phyloP scores from a whole-genome alignment of 2,888 invertebrate genomes.

The Steinernema hermaphroditum region DNA sequence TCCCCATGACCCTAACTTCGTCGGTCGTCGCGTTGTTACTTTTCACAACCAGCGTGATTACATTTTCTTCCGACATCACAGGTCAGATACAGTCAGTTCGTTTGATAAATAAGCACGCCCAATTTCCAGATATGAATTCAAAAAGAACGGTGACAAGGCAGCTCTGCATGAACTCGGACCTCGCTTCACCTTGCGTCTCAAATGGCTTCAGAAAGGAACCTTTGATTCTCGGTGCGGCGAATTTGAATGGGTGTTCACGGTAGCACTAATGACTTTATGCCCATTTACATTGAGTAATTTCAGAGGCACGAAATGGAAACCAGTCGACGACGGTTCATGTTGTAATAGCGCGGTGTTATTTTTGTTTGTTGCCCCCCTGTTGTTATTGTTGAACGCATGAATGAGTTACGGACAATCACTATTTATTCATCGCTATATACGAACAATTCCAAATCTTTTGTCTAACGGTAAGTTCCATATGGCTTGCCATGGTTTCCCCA shows the following conservation, averaged over 20 bases:
- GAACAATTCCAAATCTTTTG: not conserved
- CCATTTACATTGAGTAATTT: too few relatives aligned
- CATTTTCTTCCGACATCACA: slow-evolving; percentile 95
- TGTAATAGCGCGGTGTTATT: slow-evolving; percentile 70
- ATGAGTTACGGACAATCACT: not conserved
- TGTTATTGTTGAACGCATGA: not conserved
- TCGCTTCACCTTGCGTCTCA: slow-evolving; percentile 87
- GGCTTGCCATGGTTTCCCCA: slow-evolving; percentile 62
- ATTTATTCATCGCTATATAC: slow-evolving; percentile 4
- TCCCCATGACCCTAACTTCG: slow-evolving; percentile 92
- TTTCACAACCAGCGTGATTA: slow-evolving; percentile 99
- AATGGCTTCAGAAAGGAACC: slow-evolving; percentile 91
- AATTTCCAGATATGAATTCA: slow-evolving; percentile 82
- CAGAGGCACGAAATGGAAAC: slow-evolving; percentile 91
- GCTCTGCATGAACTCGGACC: slow-evolving; percentile 93
- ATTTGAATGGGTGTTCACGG: slow-evolving; percentile 85
- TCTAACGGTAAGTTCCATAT: slow-evolving; percentile 59
- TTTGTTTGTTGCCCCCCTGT: not conserved
- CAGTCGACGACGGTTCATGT: slow-evolving; percentile 86
- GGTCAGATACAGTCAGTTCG: too few relatives aligned
- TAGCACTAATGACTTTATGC: too few relatives aligned
- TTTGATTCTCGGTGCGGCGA: slow-evolving; percentile 96
- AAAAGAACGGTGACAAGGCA: slow-evolving; percentile 72
- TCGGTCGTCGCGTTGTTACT: slow-evolving; percentile 87
- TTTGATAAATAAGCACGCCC: not conserved